These are phyloP conservation scores for Micromussa lordhowensis DNA, from an alignment of 92 coral and sea anemone species.

Conservation along the genomic window DNA sequence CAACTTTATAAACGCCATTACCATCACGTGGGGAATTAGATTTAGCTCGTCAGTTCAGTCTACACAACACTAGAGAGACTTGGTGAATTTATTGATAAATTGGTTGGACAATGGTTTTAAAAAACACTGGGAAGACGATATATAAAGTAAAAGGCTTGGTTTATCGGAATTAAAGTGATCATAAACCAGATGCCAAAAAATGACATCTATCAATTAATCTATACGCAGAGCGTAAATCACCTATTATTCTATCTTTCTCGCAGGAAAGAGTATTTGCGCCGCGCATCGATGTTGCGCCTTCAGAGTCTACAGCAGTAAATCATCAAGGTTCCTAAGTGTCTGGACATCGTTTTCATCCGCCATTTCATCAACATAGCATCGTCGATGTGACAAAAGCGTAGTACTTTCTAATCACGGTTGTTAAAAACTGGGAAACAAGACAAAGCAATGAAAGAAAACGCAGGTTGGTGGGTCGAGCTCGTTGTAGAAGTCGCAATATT, in stretches of 20 bases:
- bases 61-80: background rate
- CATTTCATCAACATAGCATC: background rate
- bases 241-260: background rate
- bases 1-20: background rate
- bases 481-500: slow-evolving; percentile 19
- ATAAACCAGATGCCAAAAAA: background rate
- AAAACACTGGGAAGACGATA: background rate
- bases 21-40: background rate
- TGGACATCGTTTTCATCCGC: background rate
- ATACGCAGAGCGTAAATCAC: background rate
- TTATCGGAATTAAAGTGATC: background rate
- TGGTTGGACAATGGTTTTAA: background rate
- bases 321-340: background rate
- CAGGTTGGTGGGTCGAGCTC: background rate
- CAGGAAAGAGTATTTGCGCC: background rate
- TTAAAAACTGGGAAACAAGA: background rate
- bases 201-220: background rate
- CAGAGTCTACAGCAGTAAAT: background rate
- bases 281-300: background rate
- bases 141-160: background rate
- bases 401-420: too few species aligned
- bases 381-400: background rate
- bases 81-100: background rate
- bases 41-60: background rate
- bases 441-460: background rate